A percentile compares a stretch with the other conserved stretches of the same genome.
Conservation (phyloP, 2,797 vertebrate genomes). For the Alectoris magna region DNA sequence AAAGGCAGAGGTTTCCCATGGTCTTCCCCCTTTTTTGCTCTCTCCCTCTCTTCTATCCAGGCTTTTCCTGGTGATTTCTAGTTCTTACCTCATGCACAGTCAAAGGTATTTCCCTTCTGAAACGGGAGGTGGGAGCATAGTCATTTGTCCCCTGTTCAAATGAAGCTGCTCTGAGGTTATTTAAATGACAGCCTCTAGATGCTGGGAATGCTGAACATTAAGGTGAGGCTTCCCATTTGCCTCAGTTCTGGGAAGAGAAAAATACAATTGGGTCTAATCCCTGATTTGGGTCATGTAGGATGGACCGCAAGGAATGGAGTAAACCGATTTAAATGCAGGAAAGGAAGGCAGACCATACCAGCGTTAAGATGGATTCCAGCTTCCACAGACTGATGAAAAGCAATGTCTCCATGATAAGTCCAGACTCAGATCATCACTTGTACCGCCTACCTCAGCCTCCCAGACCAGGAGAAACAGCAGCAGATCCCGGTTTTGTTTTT, state of each 20-base stretch:
- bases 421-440: not conserved
- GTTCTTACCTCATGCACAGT: not conserved
- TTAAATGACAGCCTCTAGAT: not conserved
- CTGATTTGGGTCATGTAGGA: not conserved
- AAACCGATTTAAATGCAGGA: conserved; percentile 11
- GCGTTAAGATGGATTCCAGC: not conserved
- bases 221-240: not conserved
- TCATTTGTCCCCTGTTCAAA: not conserved
- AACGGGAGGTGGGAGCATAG: not conserved
- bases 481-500: not conserved
- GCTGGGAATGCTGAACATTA: not conserved
- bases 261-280: not conserved
- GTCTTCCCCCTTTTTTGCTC: not conserved
- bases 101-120: not conserved
- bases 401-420: not conserved
- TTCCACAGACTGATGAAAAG: not conserved
- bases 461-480: not conserved
- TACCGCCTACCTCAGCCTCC: not conserved
- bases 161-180: not conserved
- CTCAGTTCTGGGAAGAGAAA: not conserved
- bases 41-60: not conserved
- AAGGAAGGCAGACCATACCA: not conserved
- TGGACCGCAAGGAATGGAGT: not conserved
- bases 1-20: conserved; percentile 13
- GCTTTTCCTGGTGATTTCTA: not conserved